Conservation (phyloP, 2,797 vertebrate genomes). For the Chloroceryle inda region DNA sequence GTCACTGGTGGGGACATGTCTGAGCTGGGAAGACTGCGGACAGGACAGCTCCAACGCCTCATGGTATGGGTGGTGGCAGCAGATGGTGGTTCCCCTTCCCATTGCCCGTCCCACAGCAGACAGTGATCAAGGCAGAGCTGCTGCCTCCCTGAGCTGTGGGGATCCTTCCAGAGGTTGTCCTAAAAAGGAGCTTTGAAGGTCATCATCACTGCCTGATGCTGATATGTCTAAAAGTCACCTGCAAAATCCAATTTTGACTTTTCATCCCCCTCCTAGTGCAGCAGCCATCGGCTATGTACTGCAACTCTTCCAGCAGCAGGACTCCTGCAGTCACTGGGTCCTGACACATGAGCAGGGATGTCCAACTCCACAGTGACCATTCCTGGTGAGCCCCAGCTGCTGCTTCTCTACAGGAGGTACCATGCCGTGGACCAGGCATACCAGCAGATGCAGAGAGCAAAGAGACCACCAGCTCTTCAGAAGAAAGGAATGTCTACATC, state of each 20-base stretch:
- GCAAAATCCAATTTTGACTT: not conserved
- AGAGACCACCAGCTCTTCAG: not conserved
- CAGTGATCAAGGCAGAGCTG: accelerated
- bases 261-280: not conserved
- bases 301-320: not conserved
- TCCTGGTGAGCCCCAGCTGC: not conserved
- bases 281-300: not conserved
- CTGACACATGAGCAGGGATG: accelerated
- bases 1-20: not conserved
- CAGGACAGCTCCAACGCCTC: not conserved
- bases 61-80: not conserved
- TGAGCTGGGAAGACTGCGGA: not conserved
- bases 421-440: accelerated
- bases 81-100: not conserved
- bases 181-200: not conserved
- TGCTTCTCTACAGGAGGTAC: not conserved
- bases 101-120: not conserved
- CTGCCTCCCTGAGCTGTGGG: not conserved
- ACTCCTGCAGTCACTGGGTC: accelerated
- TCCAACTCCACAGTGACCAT: not conserved
- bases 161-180: not conserved
- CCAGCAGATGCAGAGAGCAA: accelerated
- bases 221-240: not conserved
- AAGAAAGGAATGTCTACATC: not conserved
- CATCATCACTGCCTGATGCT: not conserved